These are phyloP conservation scores for Drosophila phalerata DNA, from an alignment of 2,888 invertebrate species.

Conservation along the genomic window DNA sequence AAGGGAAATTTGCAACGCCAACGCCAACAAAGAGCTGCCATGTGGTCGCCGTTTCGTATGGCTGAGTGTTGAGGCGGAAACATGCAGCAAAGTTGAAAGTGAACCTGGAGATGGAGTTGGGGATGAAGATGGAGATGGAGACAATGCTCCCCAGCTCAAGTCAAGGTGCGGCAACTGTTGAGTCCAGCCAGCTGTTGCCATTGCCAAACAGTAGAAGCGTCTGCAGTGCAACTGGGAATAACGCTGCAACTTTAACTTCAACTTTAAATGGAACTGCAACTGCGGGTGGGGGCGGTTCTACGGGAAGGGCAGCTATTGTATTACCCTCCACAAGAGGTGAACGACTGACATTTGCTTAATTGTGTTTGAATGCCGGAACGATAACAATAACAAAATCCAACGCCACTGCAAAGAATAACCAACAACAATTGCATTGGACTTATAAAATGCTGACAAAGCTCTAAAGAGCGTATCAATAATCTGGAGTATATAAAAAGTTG, in stretches of 20 bases:
- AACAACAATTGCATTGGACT: conserved; percentile 6
- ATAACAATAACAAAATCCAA: conserved; percentile 15
- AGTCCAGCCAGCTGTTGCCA: conserved; percentile 45
- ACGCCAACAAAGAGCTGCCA: conserved; percentile 50
- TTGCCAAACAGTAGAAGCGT: conserved; percentile 11
- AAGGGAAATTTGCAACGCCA: conserved; percentile 61
- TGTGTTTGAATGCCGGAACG: conserved; percentile 72
- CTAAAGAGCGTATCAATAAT: not conserved
- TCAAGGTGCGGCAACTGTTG: conserved; percentile 54
- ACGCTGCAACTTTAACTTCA: conserved; percentile 1
- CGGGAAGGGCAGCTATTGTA: conserved; percentile 33
- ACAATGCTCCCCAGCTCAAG: conserved; percentile 25
- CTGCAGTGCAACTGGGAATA: conserved; percentile 10
- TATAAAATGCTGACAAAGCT: no score
- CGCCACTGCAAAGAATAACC: conserved; percentile 12
- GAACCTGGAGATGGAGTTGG: conserved; percentile 45
- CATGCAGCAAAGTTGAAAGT: conserved; percentile 69
- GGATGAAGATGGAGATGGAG: conserved; percentile 2
- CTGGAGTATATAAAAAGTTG: not conserved
- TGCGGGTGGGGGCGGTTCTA: conserved; percentile 2
- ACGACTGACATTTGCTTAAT: conserved; percentile 75
- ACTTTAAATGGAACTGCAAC: not conserved
- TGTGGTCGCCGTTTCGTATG: conserved; percentile 55
- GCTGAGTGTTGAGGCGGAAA: conserved; percentile 55
- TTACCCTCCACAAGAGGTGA: conserved; percentile 57